These are phyloP conservation scores for Herpetotheres cachinnans DNA, from an alignment of 2,113 vertebrate species.

Conservation along the genomic window DNA sequence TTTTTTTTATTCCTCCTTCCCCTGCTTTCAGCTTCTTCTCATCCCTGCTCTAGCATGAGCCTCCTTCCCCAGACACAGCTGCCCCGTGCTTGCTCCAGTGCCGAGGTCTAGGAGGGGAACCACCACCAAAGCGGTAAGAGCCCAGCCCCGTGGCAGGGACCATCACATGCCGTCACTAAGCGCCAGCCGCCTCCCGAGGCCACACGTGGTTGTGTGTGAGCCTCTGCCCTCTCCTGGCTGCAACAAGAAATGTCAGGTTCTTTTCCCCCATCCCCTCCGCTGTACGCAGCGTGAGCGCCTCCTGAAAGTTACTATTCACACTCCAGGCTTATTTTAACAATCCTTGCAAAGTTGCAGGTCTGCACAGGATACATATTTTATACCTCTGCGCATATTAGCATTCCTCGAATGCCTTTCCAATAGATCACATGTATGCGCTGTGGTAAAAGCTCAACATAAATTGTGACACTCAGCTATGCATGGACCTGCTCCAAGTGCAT, in stretches of 20 bases:
- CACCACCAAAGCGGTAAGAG: not conserved
- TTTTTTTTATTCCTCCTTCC: not conserved
- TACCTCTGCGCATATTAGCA: not conserved
- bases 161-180: fast-evolving
- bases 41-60: not conserved
- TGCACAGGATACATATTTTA: no score
- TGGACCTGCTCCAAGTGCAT: not conserved
- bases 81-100: not conserved
- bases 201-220: not conserved
- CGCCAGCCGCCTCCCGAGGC: not conserved
- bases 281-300: fast-evolving
- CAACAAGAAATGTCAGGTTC: not conserved
- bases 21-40: not conserved
- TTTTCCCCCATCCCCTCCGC: fast-evolving
- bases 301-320: fast-evolving
- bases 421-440: fast-evolving
- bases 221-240: conserved; percentile 45
- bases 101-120: fast-evolving
- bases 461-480: not conserved
- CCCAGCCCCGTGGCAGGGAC: not conserved
- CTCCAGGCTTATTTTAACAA: not conserved
- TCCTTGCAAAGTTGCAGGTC: not conserved
- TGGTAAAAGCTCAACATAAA: not conserved
- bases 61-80: not conserved
- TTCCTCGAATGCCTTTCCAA: not conserved